These are phyloP conservation scores for Bursaphelenchus mucronatus DNA, from an alignment of 1,140 invertebrate species.

Conservation along the genomic window DNA sequence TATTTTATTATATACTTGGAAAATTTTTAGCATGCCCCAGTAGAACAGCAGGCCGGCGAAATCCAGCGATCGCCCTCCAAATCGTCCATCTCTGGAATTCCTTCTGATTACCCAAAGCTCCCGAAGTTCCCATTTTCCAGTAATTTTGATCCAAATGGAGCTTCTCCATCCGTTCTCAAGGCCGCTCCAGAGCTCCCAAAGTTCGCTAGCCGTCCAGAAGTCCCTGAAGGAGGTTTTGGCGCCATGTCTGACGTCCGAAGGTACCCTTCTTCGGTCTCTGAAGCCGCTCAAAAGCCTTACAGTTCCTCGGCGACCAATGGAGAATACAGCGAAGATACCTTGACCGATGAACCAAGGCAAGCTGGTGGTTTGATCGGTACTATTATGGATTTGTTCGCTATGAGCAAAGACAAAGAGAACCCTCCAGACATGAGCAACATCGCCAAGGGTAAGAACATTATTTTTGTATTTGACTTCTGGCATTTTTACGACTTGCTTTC, in stretches of 20 bases:
- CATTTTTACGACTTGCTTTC: too few relatives aligned
- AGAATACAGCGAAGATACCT: slow-evolving; percentile 44
- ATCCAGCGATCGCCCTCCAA: slow-evolving; percentile 18
- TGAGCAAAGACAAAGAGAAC: slow-evolving; percentile 46
- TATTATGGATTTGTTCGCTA: slow-evolving; percentile 54
- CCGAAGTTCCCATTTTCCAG: slow-evolving; percentile 32
- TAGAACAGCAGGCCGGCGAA: slow-evolving; percentile 28
- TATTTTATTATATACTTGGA: slow-evolving; percentile 12
- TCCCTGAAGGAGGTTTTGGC: slow-evolving; percentile 58
- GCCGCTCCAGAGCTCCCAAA: slow-evolving; percentile 21
- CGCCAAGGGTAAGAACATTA: slow-evolving; percentile 18
- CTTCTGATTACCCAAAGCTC: slow-evolving; percentile 48
- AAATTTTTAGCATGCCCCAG: slow-evolving; percentile 32
- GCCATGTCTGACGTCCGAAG: slow-evolving; percentile 36
- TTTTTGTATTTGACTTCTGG: too few relatives aligned
- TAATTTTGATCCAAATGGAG: slow-evolving; percentile 13
- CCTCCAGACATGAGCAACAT: slow-evolving; percentile 45
- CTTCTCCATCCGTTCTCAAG: not conserved
- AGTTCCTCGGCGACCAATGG: slow-evolving; percentile 28
- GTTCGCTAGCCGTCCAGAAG: slow-evolving; percentile 45
- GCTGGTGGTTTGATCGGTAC: slow-evolving; percentile 60
- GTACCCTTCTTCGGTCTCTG: slow-evolving; percentile 52
- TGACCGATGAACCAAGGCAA: slow-evolving; percentile 51
- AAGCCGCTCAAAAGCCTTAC: slow-evolving; percentile 25
- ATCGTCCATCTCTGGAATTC: slow-evolving; percentile 57